A percentile compares a stretch with the other conserved stretches of the same genome.
phyloP scores from a whole-genome alignment of 2,113 vertebrate genomes.

The Lutjanus erythropterus region DNA sequence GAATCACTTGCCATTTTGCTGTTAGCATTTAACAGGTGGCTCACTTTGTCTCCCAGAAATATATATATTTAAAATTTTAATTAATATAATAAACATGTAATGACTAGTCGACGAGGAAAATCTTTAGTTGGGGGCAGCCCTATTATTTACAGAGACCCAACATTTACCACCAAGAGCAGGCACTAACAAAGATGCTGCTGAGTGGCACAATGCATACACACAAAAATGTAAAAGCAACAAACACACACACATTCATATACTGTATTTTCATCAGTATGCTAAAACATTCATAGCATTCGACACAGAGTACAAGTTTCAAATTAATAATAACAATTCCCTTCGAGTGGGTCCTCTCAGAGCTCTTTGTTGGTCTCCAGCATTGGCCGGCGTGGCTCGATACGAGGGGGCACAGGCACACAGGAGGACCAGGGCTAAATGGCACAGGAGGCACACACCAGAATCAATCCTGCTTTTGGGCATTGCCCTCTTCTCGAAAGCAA shows the following conservation, averaged over 20 bases:
- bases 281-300: slow-evolving; percentile 37
- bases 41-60: too few species aligned
- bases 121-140: too few species aligned
- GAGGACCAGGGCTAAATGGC: slow-evolving; percentile 25
- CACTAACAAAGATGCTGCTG: too few species aligned
- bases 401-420: slow-evolving; percentile 24
- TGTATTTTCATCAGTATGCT: slow-evolving; percentile 37
- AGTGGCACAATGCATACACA: slow-evolving; percentile 7
- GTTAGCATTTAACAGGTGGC: too few species aligned
- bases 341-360: slow-evolving; percentile 51
- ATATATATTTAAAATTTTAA: too few species aligned
- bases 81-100: too few species aligned
- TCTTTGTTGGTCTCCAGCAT: slow-evolving; percentile 41
- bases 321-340: slow-evolving; percentile 18
- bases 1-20: too few species aligned
- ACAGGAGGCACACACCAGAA: slow-evolving; percentile 23
- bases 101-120: too few species aligned
- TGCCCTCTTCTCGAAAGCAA: slow-evolving; percentile 42
- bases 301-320: slow-evolving; percentile 36
- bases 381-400: slow-evolving; percentile 34
- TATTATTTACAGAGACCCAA: too few species aligned
- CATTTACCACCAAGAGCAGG: too few species aligned
- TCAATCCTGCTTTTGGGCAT: slow-evolving; percentile 20
- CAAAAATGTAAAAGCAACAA: not conserved
- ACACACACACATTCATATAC: not conserved